Evolutionary conservation across 2,797 vertebrate genomes (phyloP).

Genomic region (Echeneis naucrates): DNA sequence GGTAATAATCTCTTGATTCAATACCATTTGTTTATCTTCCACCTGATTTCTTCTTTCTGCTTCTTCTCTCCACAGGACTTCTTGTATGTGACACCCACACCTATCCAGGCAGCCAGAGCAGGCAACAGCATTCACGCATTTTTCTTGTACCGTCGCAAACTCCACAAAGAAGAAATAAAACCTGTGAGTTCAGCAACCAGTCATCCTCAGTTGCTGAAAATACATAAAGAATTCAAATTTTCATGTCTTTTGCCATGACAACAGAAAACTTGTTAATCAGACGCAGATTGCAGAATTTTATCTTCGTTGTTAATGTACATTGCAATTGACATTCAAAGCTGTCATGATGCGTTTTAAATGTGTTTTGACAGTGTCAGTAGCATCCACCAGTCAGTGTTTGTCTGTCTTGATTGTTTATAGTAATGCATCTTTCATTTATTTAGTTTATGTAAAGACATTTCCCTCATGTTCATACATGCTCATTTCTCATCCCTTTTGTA

Average conservation of each 20-base stretch:
- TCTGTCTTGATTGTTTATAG: constrained; percentile 18
- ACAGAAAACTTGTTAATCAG: constrained; percentile 11
- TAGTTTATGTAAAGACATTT: constrained; percentile 42
- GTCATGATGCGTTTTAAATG: constrained; percentile 17
- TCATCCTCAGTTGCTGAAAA: neutral
- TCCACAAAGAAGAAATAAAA: constrained; percentile 87
- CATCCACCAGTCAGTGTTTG: constrained; percentile 31
- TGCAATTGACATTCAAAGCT: neutral
- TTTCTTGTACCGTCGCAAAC: constrained; percentile 85
- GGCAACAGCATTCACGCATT: constrained; percentile 85
- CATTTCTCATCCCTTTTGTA: constrained; percentile 42
- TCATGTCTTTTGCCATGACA: constrained; percentile 46
- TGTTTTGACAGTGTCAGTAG: constrained; percentile 18
- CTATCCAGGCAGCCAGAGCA: constrained; percentile 87
- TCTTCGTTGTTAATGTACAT: neutral
- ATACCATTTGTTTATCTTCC: neutral
- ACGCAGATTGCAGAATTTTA: neutral
- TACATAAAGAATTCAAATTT: constrained; percentile 7
- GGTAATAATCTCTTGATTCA: no score
- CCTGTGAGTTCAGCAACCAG: constrained; percentile 78
- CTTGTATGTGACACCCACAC: constrained; percentile 90
- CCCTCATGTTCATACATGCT: constrained; percentile 58
- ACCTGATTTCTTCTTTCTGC: constrained; percentile 9
- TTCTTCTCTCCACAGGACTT: constrained; percentile 85
- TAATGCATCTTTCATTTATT: constrained; percentile 27